Evolutionary conservation across 1,140 invertebrate genomes (phyloP), one percentile per base, ranked within the genome.

Genomic region (Matsumurasca onukii): DNA sequence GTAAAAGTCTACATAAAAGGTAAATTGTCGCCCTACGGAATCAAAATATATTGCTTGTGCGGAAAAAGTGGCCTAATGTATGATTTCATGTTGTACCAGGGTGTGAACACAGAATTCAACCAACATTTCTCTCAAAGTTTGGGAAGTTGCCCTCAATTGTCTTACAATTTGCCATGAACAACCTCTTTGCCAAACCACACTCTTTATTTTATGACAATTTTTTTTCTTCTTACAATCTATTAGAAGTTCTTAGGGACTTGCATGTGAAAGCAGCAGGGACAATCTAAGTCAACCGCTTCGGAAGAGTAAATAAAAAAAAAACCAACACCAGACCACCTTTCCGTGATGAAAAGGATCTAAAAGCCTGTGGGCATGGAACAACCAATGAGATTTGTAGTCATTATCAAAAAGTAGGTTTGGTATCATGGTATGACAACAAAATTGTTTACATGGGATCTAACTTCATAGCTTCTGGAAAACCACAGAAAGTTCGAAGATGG

Each of bases 81-180:
- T 71, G 73, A 73, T 71, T 77, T 74, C 68, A 66, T 75, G 34
- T 57, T 76, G 27, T 76, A 75, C 59, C 73, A 76, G 75, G 76
- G 72, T 12, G 66, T 17, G 65, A 73, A 55, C 52, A 76, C 74
- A 49, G 73, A 73, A 73, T 71, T 76, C 34, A 59, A 69, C 25
- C 34, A 59, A n/a, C 20, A 69, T 63, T 15, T 61, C 5, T 15
- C 67, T 3, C 45, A 73, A 45, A 48, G 30, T 76, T 70, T 73
- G 76, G 76, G 22, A 27, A 67, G 31, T 71, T 70, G 13, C 59
- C 67, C 31, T 66, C 63, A 49, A 67, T 73, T 31, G 73, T 76
- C 2, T 49, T 76, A 45, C 59, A 76, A 67, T 57, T 78, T 13
- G 1, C 24, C 5, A 39, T 39, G 1, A 12, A 39, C 9, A 31